Base-by-base conservation (phyloP, 2,888 invertebrate species). In the Deroplatys truncata region DNA sequence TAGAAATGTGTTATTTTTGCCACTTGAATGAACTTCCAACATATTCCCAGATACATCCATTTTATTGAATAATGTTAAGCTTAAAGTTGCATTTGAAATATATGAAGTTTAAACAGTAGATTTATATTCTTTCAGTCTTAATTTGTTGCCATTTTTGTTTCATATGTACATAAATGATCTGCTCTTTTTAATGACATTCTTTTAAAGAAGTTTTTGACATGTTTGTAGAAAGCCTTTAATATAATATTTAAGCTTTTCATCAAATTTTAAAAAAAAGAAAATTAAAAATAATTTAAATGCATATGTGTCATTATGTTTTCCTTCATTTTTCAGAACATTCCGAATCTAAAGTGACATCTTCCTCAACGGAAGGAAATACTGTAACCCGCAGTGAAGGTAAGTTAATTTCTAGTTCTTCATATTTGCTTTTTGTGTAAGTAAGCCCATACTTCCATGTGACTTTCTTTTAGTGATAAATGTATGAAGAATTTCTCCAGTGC, bases 381-480 rank as follows among this genome's bases (percentile, higher is more conserved):
- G 91, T 91, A 84, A 91, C 92, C 31, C 91, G 91, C 86, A 92
- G 92, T 89, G 92, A 92, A 92, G 92, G 92, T 92, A 91, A 87
- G 90, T 90, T 85, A 8, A 25, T 43, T 72, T 43, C 10, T 13
- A 1, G 43, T 43, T 43, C 43, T 16, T 87, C 82, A 28, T 31
- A 56, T 31, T 86, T 29, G 84, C 86, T 56, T 87, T 85, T 83
- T 90, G 7, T 35, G 1, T 28, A 72, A 56, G 20, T 28, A 2
- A 88, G 84, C 88, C 82, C n/a, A 49, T 91, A 82, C 31, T 35
- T 43, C 20, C 2, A 10, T 43, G 15, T 1, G 1, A 28, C 16
- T 83, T 83, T 83, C 1, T 83, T 83, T 28, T 83, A 28, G 20
- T 16, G 13, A 43, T 43, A 35, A 43, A 43, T 43, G 13, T 43